Evolutionary conservation across 2,888 invertebrate species (phyloP), one percentile per base, ranked within the genome.

Genomic region (Lampropteryx suffumata): DNA sequence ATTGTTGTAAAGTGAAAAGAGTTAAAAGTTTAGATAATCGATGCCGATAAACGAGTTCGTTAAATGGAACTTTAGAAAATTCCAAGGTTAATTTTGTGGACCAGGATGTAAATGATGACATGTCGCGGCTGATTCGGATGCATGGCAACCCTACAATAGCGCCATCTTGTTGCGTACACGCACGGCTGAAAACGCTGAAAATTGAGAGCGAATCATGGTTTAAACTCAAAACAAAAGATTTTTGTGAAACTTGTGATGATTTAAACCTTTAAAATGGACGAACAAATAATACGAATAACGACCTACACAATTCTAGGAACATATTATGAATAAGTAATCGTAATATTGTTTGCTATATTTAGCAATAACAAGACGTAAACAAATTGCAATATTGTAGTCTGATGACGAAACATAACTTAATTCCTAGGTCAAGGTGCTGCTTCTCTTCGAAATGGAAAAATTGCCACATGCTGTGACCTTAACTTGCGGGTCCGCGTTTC

Each of bases 401-500:
- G 64, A 67, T 89, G 85, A 81, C 82, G 88, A 89, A 89, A 89
- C 69, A 55, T 72, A 74, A 82, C 76, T 79, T 81, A 79, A 84
- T 76, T 87, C 90, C 86, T 90, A 89, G 89, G 90, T 90, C 90
- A 90, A 89, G 90, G 90, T 82, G 76, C 69, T 66, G 72, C 79
- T 83, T 84, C 76, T 87, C 88, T 84, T 89, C 88, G 85, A 86
- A 90, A 84, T 87, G 85, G 82, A 83, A 87, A 86, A 87, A 89
- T 90, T 90, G 87, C 90, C 86, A 87, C 89, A 89, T 67, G 84
- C 62, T 65, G 68, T 76, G 89, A 87, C 88, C 89, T 88, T 87
- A 87, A 79, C 85, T 82, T 73, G 66, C 64, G 77, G 72, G 80
- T 73, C 80, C 75, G 78, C 75, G 77, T 87, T 80, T 82, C 81